phyloP scores from a whole-genome alignment of 2,888 invertebrate genomes.

The Megaustenia siamemsis region DNA sequence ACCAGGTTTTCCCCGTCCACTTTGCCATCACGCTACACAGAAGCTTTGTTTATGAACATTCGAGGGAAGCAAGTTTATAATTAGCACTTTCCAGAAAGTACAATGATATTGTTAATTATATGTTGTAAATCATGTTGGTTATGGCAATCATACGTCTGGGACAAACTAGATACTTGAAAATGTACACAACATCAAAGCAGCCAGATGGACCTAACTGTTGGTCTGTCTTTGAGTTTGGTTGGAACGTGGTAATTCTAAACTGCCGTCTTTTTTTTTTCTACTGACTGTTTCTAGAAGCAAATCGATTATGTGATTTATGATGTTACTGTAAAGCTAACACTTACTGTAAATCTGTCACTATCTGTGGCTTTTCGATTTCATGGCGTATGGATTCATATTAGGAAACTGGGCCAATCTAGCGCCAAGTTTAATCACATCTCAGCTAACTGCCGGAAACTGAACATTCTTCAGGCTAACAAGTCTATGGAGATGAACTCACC shows the following conservation, averaged over 20 bases:
- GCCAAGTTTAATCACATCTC: too few species aligned
- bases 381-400: conserved; percentile 10
- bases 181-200: not conserved
- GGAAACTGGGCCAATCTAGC: not conserved
- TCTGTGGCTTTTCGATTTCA: conserved; percentile 20
- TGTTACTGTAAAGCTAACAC: not conserved
- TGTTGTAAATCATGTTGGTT: not conserved
- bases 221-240: not conserved
- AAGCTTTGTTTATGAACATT: not conserved
- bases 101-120: not conserved
- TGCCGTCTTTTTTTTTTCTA: not conserved
- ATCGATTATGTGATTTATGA: not conserved
- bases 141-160: too few species aligned
- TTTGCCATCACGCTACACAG: not conserved
- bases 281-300: not conserved
- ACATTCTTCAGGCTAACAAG: too few species aligned
- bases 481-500: too few species aligned
- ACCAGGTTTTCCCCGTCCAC: too few species aligned
- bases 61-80: not conserved
- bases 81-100: not conserved
- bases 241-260: not conserved
- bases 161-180: too few species aligned
- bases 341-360: conserved; percentile 11
- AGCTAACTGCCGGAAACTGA: too few species aligned
- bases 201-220: not conserved